Base-by-base conservation (phyloP, 2,113 vertebrate species). In the Chionis minor region DNA sequence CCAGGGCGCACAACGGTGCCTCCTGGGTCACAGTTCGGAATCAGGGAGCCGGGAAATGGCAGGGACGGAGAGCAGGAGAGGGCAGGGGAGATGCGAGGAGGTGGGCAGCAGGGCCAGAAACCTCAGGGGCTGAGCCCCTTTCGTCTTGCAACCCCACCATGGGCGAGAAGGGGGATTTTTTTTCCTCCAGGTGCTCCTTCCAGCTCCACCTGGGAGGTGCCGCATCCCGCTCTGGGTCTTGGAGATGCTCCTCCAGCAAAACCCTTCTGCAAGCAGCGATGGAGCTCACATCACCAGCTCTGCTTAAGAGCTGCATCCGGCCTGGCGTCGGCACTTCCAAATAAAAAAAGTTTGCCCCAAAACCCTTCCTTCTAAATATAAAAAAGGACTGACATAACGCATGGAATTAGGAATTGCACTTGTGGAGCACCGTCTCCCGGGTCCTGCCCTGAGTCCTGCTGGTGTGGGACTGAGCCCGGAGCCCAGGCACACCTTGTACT, bases 141-240 rank as follows among this genome's bases (percentile, higher is more conserved):
- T 33, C 14, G 4, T 38, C 21, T 3, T 4, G 4, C 67, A 63
- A 15, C n/a, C 56, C 44, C 35, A 26, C 30, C 45, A 14, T 28
- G 5, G 2, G 14, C n/a, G 10, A 45, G 33, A 28, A 56, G 40
- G 62, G 54, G 26, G 51, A 26, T 7, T 44, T 27, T 28, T 28
- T 52, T 40, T 32, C 15, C 58, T 86, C 67, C 20, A 33, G 23
- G 13, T 38, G 56, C 32, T 81, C 40, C 26, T 28, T 18, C 9
- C 3, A 8, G 61, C 65, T 85, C n/a, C 35, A 17, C 44, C 74
- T 54, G 49, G 38, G 27, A 18, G 18, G 30, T 51, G 54, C 26
- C 21, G 12, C 49, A 4, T 40, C 9, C 1, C 8, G 1, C 44
- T 38, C 12, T 3, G 71, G 4, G 2, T 30, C 56, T 67, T 0